Evolutionary conservation across 2,113 vertebrate genomes (phyloP), one percentile per base, ranked within the genome.

Genomic region (Erythrolamprus reginae): DNA sequence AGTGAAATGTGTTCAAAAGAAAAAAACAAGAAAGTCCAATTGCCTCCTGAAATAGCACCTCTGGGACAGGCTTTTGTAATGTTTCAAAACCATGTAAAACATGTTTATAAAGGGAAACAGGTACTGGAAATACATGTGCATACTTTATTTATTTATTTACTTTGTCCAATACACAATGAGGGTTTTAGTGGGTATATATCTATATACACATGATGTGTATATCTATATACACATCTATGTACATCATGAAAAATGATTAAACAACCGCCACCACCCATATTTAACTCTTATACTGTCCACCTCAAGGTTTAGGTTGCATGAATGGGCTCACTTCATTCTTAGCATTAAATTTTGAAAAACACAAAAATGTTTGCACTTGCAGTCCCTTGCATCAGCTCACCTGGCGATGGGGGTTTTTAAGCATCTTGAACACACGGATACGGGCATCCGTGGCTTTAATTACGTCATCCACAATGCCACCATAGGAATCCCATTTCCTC

Each of bases 341-440:
- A 88, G 13, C 9, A 26, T 24, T 26, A 28, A 26, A 28, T 58
- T 88, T 61, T 15, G 38, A 56, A 89, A 89, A 56, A 42, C 52
- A 58, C n/a, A 89, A 56, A 28, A 2, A 1, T 1, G 82, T 28
- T 86, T 28, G 24, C 28, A 4, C 10, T 61, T 84, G 53, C 0
- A 0, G 0, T 10, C 85, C 38, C 77, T 86, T 26, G 17, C 15
- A 90, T 51, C 1, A 92, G 93, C 97, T 97, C 93, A 98, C 97
- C 13, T 96, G 94, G 92, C 95, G 96, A 93, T 97, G 97, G 4
- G 92, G 90, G 6, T 96, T 93, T 21, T 96, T 97, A 48, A 98
- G 93, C 2, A 96, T 96, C 0, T 3, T 93, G 84, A 98, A 96
- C 42, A 96, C 93, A 0, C 88, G 87, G 89, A 98, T 93, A 5